phyloP scores from a whole-genome alignment of 2,888 invertebrate genomes.

The Eilema depressum region DNA sequence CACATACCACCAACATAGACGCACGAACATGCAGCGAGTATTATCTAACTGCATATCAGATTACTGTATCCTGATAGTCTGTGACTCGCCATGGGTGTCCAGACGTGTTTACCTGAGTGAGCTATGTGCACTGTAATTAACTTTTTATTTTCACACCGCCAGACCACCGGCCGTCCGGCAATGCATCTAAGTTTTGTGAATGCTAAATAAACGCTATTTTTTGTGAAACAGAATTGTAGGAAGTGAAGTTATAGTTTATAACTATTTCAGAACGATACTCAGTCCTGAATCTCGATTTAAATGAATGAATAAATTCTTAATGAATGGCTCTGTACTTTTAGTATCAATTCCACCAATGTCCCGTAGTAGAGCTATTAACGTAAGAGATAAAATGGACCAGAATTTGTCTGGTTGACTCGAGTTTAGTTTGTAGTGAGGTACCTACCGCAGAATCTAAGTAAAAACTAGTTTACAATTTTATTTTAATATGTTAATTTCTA shows the following conservation, averaged over 20 bases:
- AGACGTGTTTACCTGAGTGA: slow-evolving; percentile 69
- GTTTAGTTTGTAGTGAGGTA: too few relatives aligned
- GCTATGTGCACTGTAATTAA: slow-evolving; percentile 65
- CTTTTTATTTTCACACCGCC: slow-evolving; percentile 65
- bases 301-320: too few relatives aligned
- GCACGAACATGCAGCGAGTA: slow-evolving; percentile 7
- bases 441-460: too few relatives aligned
- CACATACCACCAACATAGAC: neutral
- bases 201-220: slow-evolving; percentile 17
- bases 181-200: slow-evolving; percentile 29
- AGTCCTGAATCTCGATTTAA: too few relatives aligned
- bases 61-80: slow-evolving; percentile 41
- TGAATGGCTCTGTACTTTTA: too few relatives aligned
- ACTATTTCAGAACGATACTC: neutral
- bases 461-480: too few relatives aligned
- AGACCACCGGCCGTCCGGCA: slow-evolving; percentile 40
- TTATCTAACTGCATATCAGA: slow-evolving; percentile 42
- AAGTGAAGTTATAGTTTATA: neutral
- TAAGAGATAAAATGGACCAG: too few relatives aligned
- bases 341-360: too few relatives aligned
- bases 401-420: too few relatives aligned
- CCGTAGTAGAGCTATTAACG: too few relatives aligned
- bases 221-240: neutral
- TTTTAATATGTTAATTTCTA: too few relatives aligned
- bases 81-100: slow-evolving; percentile 70